Evolutionary conservation across 1,140 invertebrate species (phyloP).

Genomic region (Cataglyphis hispanica): DNA sequence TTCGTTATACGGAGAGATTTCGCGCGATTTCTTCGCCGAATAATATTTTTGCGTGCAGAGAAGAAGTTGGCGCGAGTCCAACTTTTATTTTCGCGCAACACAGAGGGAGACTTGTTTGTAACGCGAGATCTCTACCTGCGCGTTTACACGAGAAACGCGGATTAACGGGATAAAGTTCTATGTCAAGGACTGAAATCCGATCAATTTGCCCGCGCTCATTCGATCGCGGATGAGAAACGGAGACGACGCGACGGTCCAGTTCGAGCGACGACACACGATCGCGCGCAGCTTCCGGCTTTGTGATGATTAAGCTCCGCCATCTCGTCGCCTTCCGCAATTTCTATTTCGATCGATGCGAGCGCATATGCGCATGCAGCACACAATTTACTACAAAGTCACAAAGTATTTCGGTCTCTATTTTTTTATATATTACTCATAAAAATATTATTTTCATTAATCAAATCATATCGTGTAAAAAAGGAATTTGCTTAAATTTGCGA

Average conservation of each 20-base stretch:
- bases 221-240: neutral
- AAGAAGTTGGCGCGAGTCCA: slow-evolving; percentile 27
- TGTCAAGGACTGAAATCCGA: slow-evolving; percentile 57
- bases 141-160: neutral
- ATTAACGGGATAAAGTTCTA: slow-evolving; percentile 36
- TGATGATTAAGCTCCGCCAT: slow-evolving; percentile 37
- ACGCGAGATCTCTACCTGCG: neutral
- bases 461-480: neutral
- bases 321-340: slow-evolving; percentile 43
- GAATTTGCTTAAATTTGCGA: neutral
- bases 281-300: slow-evolving; percentile 29
- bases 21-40: slow-evolving; percentile 17
- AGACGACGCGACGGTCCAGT: slow-evolving; percentile 9
- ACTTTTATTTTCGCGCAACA: neutral
- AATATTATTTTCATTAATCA: slow-evolving; percentile 8
- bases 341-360: slow-evolving; percentile 5
- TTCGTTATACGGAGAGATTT: slow-evolving; percentile 29
- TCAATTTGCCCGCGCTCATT: neutral
- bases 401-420: neutral
- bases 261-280: slow-evolving; percentile 42
- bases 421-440: neutral
- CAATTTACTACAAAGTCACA: neutral
- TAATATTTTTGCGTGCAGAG: slow-evolving; percentile 13
- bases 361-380: neutral
- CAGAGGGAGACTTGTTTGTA: neutral